Base-by-base conservation (phyloP, 1,140 invertebrate species). In the Lepidurus apus region DNA sequence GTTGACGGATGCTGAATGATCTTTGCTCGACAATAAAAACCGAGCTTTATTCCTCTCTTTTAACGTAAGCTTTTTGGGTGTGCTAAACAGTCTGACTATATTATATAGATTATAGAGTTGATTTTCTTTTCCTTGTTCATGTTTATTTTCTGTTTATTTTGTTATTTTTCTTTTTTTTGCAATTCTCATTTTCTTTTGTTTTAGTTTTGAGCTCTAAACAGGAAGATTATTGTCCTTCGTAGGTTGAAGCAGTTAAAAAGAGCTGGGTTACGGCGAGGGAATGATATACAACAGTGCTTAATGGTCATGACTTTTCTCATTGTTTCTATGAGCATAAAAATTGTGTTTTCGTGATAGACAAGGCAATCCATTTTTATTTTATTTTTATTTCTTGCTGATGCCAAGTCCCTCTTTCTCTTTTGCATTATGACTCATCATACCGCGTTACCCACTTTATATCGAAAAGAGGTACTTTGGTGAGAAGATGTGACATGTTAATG, bases 401-500 rank as follows among this genome's bases (percentile, higher is more conserved):
- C 26, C 47, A 17, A 65, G 53, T 65, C 13, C 13, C 53, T 21
- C 53, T 17, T 65, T 65, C 21, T 65, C 53, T 65, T 65, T 65
- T 9, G 21, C 17, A 65, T n/a, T 65, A 65, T 65, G 53, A 65
- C 17, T 65, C 53, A 65, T 17, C 53, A 17, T 7, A 17, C 53
- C 53, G 53, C 9, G 13, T 65, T 65, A 65, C 53, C 17, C 53
- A n/a, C 8, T 65, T 65, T 21, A n/a, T 65, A 65, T 65, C 53
- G 53, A 21, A 65, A 21, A 65, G 21, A n/a, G 21, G 21, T 65
- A 65, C 13, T 65, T 21, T 17, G 8, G 53, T n/a, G 9, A 5
- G 53, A 13, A 65, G 53, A 65, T 65, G 53, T 65, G 53, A 65
- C 53, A 65, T 65, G 53, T 65, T 65, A 65, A 17, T 65, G 53